Evolutionary conservation across 1,140 invertebrate genomes (phyloP).

Genomic region (Drosophila arizonae): DNA sequence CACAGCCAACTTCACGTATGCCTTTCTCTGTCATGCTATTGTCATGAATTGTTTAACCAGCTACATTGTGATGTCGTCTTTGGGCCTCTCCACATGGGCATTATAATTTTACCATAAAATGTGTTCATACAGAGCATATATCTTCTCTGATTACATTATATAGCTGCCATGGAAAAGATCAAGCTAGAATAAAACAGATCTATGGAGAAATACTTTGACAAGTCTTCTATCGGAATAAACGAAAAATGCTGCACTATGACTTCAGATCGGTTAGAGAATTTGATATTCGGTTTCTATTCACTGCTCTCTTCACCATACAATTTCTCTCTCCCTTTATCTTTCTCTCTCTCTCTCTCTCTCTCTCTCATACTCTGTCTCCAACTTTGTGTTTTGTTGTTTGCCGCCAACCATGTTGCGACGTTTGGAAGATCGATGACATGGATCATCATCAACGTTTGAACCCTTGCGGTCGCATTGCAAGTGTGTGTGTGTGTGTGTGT

Average conservation of each 20-base stretch:
- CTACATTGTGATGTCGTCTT: slow-evolving; percentile 29
- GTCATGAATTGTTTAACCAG: slow-evolving; percentile 46
- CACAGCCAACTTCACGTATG: slow-evolving; percentile 37
- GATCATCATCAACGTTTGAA: slow-evolving; percentile 37
- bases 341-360: not conserved
- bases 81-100: too few species aligned
- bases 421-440: slow-evolving; percentile 39
- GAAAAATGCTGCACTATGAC: too few species aligned
- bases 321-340: not conserved
- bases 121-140: not conserved
- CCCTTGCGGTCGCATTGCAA: slow-evolving; percentile 29
- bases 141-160: too few species aligned
- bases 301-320: not conserved
- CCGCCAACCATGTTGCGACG: slow-evolving; percentile 29
- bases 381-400: slow-evolving; percentile 29
- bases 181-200: too few species aligned
- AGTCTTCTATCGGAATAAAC: too few species aligned
- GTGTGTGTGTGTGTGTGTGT: slow-evolving; percentile 11
- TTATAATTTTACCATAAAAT: not conserved
- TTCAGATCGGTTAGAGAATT: too few species aligned
- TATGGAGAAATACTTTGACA: too few species aligned
- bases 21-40: slow-evolving; percentile 2
- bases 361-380: not conserved
- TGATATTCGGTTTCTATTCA: too few species aligned
- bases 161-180: too few species aligned